Evolutionary conservation across 2,888 invertebrate genomes (phyloP).

Genomic region (Drosophila merina): DNA sequence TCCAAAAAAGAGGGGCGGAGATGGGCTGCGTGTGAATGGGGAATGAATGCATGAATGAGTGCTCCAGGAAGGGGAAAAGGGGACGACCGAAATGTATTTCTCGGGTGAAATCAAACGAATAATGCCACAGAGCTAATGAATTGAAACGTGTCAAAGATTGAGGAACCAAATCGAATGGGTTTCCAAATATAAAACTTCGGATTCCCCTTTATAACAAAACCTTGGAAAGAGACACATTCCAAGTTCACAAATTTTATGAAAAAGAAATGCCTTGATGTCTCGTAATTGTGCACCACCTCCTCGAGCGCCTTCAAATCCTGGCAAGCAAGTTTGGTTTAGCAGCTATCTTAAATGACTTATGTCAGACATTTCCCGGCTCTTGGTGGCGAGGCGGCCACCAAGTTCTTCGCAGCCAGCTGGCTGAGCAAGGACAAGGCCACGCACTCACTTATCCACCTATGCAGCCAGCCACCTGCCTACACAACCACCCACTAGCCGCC

Average conservation of each 20-base stretch:
- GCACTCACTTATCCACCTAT: conserved; percentile 29
- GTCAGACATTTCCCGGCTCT: conserved; percentile 40
- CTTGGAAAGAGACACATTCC: background rate
- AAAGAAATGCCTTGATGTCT: background rate
- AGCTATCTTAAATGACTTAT: conserved; percentile 46
- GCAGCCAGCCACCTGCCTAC: background rate
- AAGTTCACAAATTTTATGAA: background rate
- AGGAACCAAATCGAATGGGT: conserved; percentile 32
- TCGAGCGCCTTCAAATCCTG: conserved; percentile 1
- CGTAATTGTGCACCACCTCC: conserved; percentile 2
- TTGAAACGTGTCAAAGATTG: conserved; percentile 78
- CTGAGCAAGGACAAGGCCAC: conserved; percentile 70
- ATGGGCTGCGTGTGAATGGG: conserved; percentile 66
- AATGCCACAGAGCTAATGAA: conserved; percentile 79
- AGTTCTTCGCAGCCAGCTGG: conserved; percentile 50
- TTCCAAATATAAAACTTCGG: background rate
- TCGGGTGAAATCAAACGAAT: conserved; percentile 75
- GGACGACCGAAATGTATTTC: conserved; percentile 56
- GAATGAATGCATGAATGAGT: conserved; percentile 75
- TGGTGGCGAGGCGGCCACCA: conserved; percentile 26
- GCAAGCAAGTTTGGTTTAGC: conserved; percentile 17
- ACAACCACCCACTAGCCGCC: conserved; percentile 2
- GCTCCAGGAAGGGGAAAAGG: conserved; percentile 1
- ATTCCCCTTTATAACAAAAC: background rate
- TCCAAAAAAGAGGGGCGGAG: conserved; percentile 21